phyloP scores from a whole-genome alignment of 2,888 invertebrate genomes.

The Dexiosoma caninum region DNA sequence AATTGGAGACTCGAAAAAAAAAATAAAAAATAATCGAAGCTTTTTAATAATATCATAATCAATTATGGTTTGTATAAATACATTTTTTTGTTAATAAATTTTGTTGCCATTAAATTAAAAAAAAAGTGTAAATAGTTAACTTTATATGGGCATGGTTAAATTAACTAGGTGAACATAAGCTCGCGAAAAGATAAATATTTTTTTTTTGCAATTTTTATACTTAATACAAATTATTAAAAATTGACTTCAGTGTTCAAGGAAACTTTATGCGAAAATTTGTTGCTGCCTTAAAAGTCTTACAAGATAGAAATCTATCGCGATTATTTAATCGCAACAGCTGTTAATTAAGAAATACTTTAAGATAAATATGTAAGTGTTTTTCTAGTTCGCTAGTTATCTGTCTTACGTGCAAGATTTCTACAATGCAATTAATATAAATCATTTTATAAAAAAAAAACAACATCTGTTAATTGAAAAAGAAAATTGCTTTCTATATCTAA shows the following conservation, averaged over 20 bases:
- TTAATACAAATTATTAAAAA: slow-evolving; percentile 49
- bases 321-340: slow-evolving; percentile 34
- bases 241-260: slow-evolving; percentile 40
- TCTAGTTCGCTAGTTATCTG: slow-evolving; percentile 6
- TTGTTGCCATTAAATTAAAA: slow-evolving; percentile 21
- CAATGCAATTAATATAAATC: not conserved
- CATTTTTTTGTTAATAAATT: slow-evolving; percentile 23
- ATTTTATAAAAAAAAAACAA: not conserved
- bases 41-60: slow-evolving; percentile 53
- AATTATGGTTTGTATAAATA: slow-evolving; percentile 53
- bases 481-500: not conserved
- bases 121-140: slow-evolving; percentile 59
- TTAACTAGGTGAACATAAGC: slow-evolving; percentile 44
- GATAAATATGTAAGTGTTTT: not conserved
- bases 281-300: slow-evolving; percentile 14
- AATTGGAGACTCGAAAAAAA: slow-evolving; percentile 2
- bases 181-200: slow-evolving; percentile 8
- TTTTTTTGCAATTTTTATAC: not conserved
- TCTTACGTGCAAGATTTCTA: not conserved
- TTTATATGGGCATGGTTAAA: slow-evolving; percentile 47
- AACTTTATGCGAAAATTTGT: slow-evolving; percentile 18
- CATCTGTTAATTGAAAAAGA: slow-evolving; percentile 13
- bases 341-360: slow-evolving; percentile 18
- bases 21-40: not conserved
- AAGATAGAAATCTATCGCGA: not conserved